A percentile compares a stretch with the other conserved stretches of the same genome.
These are phyloP conservation scores for Pseudanteris insignis DNA, from an alignment of 2,888 invertebrate genomes.

Conservation along the genomic window DNA sequence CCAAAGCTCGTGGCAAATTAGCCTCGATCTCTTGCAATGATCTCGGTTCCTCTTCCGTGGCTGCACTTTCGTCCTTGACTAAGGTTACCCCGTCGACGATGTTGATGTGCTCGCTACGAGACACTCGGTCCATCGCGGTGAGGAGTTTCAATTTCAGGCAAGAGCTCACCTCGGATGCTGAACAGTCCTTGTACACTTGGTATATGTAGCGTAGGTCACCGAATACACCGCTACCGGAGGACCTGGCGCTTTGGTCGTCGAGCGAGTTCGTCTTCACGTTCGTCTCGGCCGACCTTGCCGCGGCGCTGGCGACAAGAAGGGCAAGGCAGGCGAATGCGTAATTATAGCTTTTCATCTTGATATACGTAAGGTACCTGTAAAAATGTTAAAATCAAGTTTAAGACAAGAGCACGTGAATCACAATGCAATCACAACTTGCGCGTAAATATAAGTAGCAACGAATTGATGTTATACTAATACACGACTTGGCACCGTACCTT, in stretches of 20 bases:
- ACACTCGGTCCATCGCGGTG: conserved; percentile 79
- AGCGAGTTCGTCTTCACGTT: conserved; percentile 57
- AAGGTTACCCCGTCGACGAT: conserved; percentile 81
- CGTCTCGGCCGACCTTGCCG: conserved; percentile 58
- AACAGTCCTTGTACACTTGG: conserved; percentile 84
- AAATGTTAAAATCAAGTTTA: conserved; percentile 24
- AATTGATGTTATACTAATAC: too few relatives aligned
- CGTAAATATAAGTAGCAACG: too few relatives aligned
- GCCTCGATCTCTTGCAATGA: conserved; percentile 76
- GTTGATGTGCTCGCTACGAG: conserved; percentile 73
- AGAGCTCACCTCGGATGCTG: conserved; percentile 72
- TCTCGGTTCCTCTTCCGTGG: conserved; percentile 65
- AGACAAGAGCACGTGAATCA: conserved; percentile 15
- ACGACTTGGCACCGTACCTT: conserved; percentile 41
- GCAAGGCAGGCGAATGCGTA: conserved; percentile 52
- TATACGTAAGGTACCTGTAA: conserved; percentile 42
- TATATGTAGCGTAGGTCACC: conserved; percentile 79
- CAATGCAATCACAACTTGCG: too few relatives aligned
- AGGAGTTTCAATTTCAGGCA: conserved; percentile 83
- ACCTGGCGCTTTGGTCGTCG: conserved; percentile 58
- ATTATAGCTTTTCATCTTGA: conserved; percentile 56
- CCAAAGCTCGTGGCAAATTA: conserved; percentile 76
- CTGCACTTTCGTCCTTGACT: conserved; percentile 70
- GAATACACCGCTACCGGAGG: conserved; percentile 62
- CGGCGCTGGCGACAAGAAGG: conserved; percentile 52